Percentiles rank a stretch among this genome's conserved stretches.
Evolutionary conservation across 2,797 vertebrate genomes (phyloP).

Genomic region (Limosa lapponica): DNA sequence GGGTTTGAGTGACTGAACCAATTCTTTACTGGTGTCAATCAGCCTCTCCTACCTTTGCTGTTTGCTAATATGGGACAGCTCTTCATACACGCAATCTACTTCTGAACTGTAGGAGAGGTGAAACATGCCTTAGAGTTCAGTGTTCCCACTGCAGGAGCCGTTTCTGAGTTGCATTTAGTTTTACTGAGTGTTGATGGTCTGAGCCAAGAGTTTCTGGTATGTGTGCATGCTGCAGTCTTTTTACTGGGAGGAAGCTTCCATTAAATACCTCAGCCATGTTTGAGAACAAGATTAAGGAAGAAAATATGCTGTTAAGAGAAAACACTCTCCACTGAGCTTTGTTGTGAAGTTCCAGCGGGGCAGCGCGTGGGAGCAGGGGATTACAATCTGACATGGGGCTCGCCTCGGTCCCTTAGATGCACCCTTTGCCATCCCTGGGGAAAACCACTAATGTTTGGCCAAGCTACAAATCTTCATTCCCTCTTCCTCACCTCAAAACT

Average conservation of each 20-base stretch:
- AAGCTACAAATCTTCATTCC: not conserved
- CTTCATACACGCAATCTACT: not conserved
- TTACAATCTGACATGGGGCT: not conserved
- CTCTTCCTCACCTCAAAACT: not conserved
- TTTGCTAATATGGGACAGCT: not conserved
- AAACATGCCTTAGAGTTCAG: not conserved
- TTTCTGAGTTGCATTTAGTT: not conserved
- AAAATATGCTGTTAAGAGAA: not conserved
- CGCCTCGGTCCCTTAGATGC: not conserved
- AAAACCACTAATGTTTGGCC: not conserved
- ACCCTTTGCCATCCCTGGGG: not conserved
- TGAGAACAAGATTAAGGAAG: not conserved
- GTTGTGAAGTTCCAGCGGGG: not conserved
- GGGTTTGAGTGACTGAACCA: not conserved
- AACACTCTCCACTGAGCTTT: not conserved
- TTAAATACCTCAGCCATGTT: slow-evolving; percentile 28
- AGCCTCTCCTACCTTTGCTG: not conserved
- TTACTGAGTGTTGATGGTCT: not conserved
- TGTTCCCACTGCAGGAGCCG: not conserved
- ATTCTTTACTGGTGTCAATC: accelerated
- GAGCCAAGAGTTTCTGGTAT: slow-evolving; percentile 7
- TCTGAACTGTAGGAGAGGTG: not conserved
- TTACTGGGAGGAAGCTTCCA: slow-evolving; percentile 6
- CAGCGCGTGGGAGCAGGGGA: not conserved
- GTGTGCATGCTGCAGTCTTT: not conserved